phyloP scores from a whole-genome alignment of 2,888 invertebrate species.

The Polymixis lichenea region DNA sequence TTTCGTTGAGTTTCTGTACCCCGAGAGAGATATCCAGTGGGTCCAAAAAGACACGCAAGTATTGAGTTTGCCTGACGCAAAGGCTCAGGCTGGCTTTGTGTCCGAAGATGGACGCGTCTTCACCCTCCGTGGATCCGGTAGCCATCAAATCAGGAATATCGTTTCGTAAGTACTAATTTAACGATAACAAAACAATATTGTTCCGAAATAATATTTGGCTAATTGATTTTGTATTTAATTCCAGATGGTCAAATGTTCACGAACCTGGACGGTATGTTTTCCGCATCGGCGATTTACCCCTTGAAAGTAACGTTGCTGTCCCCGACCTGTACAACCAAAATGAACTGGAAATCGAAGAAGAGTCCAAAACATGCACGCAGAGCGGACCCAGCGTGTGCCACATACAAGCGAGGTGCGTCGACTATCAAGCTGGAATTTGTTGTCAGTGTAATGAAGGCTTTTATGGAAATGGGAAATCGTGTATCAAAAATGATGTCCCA shows the following conservation, averaged over 20 bases:
- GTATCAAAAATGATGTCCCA: conserved; percentile 95
- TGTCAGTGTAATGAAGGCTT: conserved; percentile 96
- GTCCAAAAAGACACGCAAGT: conserved; percentile 94
- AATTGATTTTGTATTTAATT: conserved; percentile 63
- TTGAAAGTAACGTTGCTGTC: conserved; percentile 91
- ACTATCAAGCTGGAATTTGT: conserved; percentile 96
- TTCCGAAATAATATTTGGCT: neutral
- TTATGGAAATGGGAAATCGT: conserved; percentile 98
- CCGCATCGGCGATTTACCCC: conserved; percentile 93
- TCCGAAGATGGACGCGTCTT: conserved; percentile 95
- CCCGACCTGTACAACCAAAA: conserved; percentile 91
- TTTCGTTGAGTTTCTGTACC: conserved; percentile 96
- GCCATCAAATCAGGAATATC: conserved; percentile 95
- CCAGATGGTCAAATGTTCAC: conserved; percentile 96
- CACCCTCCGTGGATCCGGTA: conserved; percentile 96
- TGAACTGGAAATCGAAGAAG: conserved; percentile 85
- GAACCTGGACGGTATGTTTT: conserved; percentile 96
- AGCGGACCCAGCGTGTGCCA: conserved; percentile 94
- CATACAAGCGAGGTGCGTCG: conserved; percentile 94
- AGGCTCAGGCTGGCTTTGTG: conserved; percentile 98
- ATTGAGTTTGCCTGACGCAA: conserved; percentile 95
- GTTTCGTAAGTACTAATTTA: conserved; percentile 91
- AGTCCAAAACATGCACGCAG: conserved; percentile 90
- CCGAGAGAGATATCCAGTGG: conserved; percentile 97
- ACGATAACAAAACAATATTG: neutral